phyloP scores from a whole-genome alignment of 2,113 vertebrate species.

The Urocitellus parryii region DNA sequence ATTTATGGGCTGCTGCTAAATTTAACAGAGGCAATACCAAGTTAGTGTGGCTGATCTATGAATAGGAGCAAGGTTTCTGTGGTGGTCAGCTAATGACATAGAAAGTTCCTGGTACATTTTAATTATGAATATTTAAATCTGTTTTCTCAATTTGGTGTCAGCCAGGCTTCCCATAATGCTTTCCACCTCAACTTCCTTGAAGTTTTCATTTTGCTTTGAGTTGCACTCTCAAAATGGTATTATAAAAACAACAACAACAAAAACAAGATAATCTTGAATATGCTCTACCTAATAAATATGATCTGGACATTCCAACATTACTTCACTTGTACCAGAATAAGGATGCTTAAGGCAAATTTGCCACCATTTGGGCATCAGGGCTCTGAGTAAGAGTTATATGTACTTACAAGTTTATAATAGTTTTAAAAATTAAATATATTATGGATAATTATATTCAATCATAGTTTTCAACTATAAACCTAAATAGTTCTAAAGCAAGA shows the following conservation, averaged over 20 bases:
- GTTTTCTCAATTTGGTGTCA: not conserved
- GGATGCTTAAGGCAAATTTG: not conserved
- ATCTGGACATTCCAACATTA: not conserved
- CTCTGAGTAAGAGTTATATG: not conserved
- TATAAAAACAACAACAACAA: not conserved
- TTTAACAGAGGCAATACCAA: constrained; percentile 32
- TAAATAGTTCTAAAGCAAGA: not conserved
- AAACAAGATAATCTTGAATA: not conserved
- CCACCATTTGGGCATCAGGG: not conserved
- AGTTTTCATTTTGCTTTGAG: constrained; percentile 4
- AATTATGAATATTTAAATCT: not conserved
- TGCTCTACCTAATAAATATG: not conserved
- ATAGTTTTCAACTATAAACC: not conserved
- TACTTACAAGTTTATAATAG: not conserved
- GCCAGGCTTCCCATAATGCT: not conserved
- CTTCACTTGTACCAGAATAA: not conserved
- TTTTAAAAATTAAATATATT: constrained; percentile 30
- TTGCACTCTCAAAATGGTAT: not conserved
- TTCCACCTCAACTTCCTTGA: not conserved
- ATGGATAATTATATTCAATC: not conserved
- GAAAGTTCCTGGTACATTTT: not conserved
- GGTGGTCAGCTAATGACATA: not conserved
- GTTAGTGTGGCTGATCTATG: not conserved
- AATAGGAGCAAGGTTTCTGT: not conserved
- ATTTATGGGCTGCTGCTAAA: constrained; percentile 65